Evolutionary conservation across 2,113 vertebrate species (phyloP).

Genomic region (Vireo altiloquus): DNA sequence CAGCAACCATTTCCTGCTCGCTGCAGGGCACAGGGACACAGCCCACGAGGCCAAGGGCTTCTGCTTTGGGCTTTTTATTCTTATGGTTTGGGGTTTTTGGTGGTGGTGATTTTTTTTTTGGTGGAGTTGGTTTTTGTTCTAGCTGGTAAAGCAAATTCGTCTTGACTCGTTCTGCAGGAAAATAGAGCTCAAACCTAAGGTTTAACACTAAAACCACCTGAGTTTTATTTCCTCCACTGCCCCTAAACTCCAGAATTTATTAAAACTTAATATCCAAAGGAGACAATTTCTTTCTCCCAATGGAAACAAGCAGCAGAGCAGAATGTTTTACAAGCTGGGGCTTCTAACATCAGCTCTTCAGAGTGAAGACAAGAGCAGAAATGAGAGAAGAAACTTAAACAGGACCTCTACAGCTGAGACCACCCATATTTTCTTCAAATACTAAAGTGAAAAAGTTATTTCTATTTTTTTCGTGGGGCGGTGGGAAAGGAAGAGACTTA

Average conservation of each 20-base stretch:
- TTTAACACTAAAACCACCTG: not conserved
- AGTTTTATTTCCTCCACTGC: not conserved
- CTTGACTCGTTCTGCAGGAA: not conserved
- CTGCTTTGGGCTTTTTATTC: not conserved
- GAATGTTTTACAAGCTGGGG: not conserved
- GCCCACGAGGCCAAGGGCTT: not conserved
- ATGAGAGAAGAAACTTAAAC: not conserved
- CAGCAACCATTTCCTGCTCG: not conserved
- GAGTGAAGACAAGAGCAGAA: not conserved
- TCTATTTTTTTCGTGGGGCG: fast-evolving
- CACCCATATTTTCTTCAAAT: not conserved
- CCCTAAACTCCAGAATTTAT: not conserved
- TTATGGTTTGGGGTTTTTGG: not conserved
- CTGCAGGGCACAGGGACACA: not conserved
- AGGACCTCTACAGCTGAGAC: not conserved
- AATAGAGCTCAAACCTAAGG: not conserved
- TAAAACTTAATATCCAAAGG: not conserved
- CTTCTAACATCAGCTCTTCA: not conserved
- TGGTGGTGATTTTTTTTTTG: too few relatives aligned
- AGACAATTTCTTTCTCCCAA: not conserved
- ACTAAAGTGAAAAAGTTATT: not conserved
- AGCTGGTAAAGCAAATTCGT: not conserved
- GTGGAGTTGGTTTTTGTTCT: not conserved
- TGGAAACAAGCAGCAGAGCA: not conserved
- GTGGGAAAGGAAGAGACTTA: not conserved